Percentiles rank a stretch among this genome's conserved stretches.
phyloP scores from a whole-genome alignment of 2,113 vertebrate species.

The Microcebus lehilahytsara region DNA sequence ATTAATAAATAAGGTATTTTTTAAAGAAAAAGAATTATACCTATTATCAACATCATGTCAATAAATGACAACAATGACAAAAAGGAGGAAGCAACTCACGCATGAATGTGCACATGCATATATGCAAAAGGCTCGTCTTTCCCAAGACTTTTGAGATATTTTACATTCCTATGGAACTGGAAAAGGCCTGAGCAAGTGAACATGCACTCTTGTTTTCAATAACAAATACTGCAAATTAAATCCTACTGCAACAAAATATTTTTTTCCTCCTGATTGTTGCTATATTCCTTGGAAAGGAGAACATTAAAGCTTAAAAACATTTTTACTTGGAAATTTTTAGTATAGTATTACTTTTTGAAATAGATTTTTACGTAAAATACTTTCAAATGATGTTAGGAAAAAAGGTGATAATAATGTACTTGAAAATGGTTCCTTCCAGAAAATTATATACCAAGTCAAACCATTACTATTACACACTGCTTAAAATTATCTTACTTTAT shows the following conservation, averaged over 20 bases:
- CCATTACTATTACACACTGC: neutral
- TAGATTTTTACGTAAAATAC: conserved; percentile 43
- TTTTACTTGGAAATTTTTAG: neutral
- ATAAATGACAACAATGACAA: neutral
- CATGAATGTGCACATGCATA: neutral
- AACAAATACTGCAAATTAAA: conserved; percentile 26
- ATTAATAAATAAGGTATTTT: neutral
- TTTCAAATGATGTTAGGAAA: conserved; percentile 56
- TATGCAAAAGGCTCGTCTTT: neutral
- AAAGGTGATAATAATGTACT: conserved; percentile 48
- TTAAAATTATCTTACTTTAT: conserved; percentile 49
- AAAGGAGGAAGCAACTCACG: neutral
- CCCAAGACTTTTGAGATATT: neutral
- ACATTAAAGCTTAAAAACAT: neutral
- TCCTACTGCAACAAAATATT: neutral
- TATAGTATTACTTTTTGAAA: conserved; percentile 45
- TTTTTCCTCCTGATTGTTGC: neutral
- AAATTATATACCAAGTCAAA: conserved; percentile 28
- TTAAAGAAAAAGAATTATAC: neutral
- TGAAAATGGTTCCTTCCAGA: conserved; percentile 50
- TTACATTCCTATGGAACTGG: neutral
- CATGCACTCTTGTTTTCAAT: neutral
- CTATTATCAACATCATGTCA: neutral
- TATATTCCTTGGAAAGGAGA: neutral
- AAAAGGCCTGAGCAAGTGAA: neutral